Conservation (phyloP, 2,113 vertebrate genomes). For the Noctilio leporinus region DNA sequence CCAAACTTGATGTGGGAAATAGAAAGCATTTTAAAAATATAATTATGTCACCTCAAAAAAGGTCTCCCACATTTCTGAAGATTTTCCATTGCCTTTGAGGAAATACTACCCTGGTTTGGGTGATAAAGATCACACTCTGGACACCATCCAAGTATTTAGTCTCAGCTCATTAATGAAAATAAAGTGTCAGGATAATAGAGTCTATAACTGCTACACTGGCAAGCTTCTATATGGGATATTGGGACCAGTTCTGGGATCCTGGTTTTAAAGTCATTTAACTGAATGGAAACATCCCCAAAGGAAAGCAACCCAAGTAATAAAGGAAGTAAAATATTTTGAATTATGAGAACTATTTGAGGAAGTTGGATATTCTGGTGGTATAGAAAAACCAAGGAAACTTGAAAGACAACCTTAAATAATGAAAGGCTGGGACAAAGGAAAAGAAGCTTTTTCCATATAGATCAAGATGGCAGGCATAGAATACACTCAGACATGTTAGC, state of each 20-base stretch:
- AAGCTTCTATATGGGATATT: background rate
- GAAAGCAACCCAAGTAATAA: background rate
- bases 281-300: background rate
- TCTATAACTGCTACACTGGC: background rate
- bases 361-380: background rate
- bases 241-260: background rate
- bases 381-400: background rate
- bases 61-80: constrained; percentile 23
- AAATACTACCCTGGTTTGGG: constrained; percentile 7
- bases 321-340: background rate
- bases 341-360: background rate
- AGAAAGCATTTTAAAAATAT: constrained; percentile 77
- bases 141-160: background rate
- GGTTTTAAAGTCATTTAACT: background rate
- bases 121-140: constrained; percentile 37
- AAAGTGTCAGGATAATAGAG: background rate
- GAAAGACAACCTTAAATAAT: background rate
- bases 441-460: background rate
- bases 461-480: background rate
- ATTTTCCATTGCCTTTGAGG: constrained; percentile 29
- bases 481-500: background rate
- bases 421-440: background rate
- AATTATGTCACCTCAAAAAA: constrained; percentile 55
- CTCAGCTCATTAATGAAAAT: constrained; percentile 38
- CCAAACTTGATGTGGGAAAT: constrained; percentile 77